These are phyloP conservation scores for Rhogogaster chlorosoma DNA, from an alignment of 2,888 invertebrate species.

Conservation along the genomic window DNA sequence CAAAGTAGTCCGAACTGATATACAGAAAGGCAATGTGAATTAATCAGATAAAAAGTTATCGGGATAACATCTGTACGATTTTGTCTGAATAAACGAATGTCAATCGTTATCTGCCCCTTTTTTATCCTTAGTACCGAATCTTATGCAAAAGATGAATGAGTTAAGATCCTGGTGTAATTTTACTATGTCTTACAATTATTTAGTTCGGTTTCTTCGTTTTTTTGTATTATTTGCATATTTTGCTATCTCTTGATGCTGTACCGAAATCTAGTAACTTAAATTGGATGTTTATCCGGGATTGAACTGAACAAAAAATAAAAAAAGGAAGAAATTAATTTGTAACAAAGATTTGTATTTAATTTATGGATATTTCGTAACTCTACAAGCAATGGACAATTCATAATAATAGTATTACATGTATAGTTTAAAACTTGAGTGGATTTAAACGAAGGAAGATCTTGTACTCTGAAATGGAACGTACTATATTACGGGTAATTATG, in stretches of 20 bases:
- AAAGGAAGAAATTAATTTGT: constrained; percentile 50
- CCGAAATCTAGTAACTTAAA: neutral
- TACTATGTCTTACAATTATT: neutral
- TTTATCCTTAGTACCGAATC: neutral
- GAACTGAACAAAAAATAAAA: neutral
- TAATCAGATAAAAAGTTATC: constrained; percentile 1
- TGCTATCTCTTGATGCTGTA: neutral
- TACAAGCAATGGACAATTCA: constrained; percentile 61
- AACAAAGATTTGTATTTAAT: constrained; percentile 64
- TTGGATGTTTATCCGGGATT: neutral
- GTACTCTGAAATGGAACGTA: constrained; percentile 56
- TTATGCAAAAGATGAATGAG: neutral
- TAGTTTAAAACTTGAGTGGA: constrained; percentile 55
- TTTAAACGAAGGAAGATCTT: constrained; percentile 60
- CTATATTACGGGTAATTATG: constrained; percentile 6
- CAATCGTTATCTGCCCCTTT: neutral
- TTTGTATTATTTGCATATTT: neutral
- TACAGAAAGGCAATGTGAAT: neutral
- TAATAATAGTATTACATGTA: constrained; percentile 42
- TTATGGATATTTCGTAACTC: constrained; percentile 59
- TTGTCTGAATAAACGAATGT: constrained; percentile 51
- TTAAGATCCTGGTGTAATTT: too few relatives aligned
- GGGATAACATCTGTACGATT: constrained; percentile 57
- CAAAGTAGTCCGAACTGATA: neutral
- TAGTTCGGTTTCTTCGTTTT: neutral